These are phyloP conservation scores for Electrona antarctica DNA, from an alignment of 2,113 vertebrate species.

Conservation along the genomic window DNA sequence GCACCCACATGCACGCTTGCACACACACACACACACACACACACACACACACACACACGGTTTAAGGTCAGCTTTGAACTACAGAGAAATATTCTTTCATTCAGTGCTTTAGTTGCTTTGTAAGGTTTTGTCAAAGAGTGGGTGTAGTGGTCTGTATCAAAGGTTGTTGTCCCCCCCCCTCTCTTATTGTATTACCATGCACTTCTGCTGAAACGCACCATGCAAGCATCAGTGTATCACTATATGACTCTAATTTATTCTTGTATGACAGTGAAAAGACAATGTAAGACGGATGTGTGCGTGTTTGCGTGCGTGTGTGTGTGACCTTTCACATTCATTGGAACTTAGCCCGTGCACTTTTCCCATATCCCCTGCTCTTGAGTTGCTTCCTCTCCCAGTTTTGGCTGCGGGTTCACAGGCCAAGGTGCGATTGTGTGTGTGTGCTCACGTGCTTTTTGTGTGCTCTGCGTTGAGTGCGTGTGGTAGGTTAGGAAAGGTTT, in stretches of 20 bases:
- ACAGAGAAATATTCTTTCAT: slow-evolving; percentile 40
- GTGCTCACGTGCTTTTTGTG: neutral
- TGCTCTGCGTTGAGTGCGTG: neutral
- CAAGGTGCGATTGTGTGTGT: slow-evolving; percentile 5
- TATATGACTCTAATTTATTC: too few relatives aligned
- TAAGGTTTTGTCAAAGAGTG: slow-evolving; percentile 35
- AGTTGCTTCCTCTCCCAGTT: neutral
- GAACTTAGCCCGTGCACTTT: slow-evolving; percentile 12
- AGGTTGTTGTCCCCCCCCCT: slow-evolving; percentile 23
- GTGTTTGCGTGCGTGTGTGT: too few relatives aligned
- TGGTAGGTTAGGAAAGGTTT: slow-evolving; percentile 18
- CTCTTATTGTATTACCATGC: slow-evolving; percentile 3
- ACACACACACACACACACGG: slow-evolving; percentile 23
- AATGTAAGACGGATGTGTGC: too few relatives aligned
- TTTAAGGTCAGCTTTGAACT: slow-evolving; percentile 56
- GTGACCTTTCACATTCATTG: neutral
- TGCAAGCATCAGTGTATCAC: too few relatives aligned
- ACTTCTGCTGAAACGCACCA: too few relatives aligned
- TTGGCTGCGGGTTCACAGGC: neutral
- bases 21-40: neutral
- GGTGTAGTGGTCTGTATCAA: slow-evolving; percentile 55
- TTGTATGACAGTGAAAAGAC: too few relatives aligned
- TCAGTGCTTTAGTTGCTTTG: slow-evolving; percentile 45
- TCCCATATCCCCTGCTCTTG: neutral
- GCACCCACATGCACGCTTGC: neutral